A percentile compares a stretch with the other conserved stretches of the same genome.
Conservation (phyloP, 92 coral and sea anemone genomes). For the Muricea muricata region DNA sequence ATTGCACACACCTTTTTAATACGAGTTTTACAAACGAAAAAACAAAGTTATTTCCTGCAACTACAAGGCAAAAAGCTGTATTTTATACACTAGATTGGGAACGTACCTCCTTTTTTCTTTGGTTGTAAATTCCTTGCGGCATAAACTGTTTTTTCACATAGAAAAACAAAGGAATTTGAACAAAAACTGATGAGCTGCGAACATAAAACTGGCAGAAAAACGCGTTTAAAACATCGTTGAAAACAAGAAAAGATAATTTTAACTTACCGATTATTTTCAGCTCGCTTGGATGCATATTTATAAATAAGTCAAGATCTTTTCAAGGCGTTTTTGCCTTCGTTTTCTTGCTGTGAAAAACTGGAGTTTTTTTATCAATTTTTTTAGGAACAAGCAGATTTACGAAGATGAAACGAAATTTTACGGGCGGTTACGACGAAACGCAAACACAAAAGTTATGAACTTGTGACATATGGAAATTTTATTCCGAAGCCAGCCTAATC, state of each 20-base stretch:
- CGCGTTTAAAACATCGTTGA: background rate
- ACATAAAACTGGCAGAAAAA: background rate
- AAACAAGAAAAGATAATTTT: background rate
- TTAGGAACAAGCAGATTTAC: background rate
- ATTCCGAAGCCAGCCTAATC: no score
- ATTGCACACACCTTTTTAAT: slow-evolving; percentile 76
- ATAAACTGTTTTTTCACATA: slow-evolving; percentile 68
- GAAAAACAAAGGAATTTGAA: background rate
- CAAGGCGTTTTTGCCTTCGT: background rate
- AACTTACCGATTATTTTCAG: slow-evolving; percentile 29
- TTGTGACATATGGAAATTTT: no score
- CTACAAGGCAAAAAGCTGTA: background rate
- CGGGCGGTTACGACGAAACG: background rate
- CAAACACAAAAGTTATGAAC: background rate
- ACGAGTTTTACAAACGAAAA: no score
- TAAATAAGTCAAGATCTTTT: background rate
- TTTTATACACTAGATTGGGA: background rate
- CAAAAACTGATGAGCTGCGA: background rate
- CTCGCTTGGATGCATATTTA: slow-evolving; percentile 24
- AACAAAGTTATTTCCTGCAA: no score
- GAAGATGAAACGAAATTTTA: background rate
- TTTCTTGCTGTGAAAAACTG: background rate
- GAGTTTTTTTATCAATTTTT: background rate
- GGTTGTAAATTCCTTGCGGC: slow-evolving; percentile 90
- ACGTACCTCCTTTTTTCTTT: slow-evolving; percentile 57